Base-by-base conservation (phyloP, 2,888 invertebrate genomes). In the Oscheius sp. region DNA sequence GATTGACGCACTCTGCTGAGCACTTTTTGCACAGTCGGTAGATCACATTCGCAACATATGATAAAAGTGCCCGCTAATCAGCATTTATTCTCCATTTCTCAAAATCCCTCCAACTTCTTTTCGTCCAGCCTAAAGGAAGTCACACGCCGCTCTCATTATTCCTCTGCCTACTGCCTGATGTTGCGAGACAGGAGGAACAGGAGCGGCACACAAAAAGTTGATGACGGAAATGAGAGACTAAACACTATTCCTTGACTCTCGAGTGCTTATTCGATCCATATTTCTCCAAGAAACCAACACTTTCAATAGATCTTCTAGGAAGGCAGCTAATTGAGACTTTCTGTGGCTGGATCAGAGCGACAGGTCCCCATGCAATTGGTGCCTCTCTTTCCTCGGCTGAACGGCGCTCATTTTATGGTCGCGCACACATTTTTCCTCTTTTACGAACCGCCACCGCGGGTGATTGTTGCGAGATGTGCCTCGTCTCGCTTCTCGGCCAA, bases 381-480 rank as follows among this genome's bases (percentile, higher is more conserved):
- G 42, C 42, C 42, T 42, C 42, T 42, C 42, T 42, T 42, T 42
- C 42, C 42, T 42, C 42, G 3, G 42, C 42, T 42, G 42, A 42
- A 42, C 42, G 42, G 42, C 42, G 10, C 35, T 35, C 60, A 60
- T 60, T 63, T 63, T 60, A 60, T 60, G 60, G 37, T 60, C 60
- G 60, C 37, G 35, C 35, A 10, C 13, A 48, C 48, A n/a, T 60
- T 60, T 60, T 37, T 60, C 11, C 13, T 63, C 42, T 42, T 42
- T 42, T 42, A 5, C 42, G 42, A 42, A 42, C 42, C 63, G 21
- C 50, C 47, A 13, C 50, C 47, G 9, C 62, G 47, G 42, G 63
- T 63, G 63, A 63, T 63, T 63, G 63, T 63, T 63, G 63, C 63
- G 50, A 62, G 13, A 11, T 33, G 37, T 60, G 13, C 32, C 29